Evolutionary conservation across 1,140 invertebrate genomes (phyloP).

Genomic region (Dinothrombium tinctorium): DNA sequence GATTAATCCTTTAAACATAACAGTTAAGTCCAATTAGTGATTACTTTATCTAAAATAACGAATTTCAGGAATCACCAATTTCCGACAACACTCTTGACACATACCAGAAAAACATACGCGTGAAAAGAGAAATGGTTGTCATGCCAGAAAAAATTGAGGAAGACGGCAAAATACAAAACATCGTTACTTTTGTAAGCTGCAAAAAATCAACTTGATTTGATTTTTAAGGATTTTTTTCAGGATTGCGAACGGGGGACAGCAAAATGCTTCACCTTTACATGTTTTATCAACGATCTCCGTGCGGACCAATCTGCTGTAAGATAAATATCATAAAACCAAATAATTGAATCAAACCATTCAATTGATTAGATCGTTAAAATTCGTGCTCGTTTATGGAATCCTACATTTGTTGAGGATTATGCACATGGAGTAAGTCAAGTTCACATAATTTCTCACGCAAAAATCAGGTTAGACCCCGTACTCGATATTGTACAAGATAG

Average conservation of each 20-base stretch:
- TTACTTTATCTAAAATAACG: background rate
- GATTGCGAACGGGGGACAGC: constrained; percentile 48
- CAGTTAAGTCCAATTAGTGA: constrained; percentile 20
- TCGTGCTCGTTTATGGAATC: constrained; percentile 44
- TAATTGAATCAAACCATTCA: background rate
- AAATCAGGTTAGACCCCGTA: constrained; percentile 38
- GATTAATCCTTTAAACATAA: constrained; percentile 42
- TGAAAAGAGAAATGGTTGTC: constrained; percentile 39
- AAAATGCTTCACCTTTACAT: constrained; percentile 60
- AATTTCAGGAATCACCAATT: background rate
- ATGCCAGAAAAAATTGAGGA: constrained; percentile 37
- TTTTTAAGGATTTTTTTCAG: constrained; percentile 24
- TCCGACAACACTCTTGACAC: too few species aligned
- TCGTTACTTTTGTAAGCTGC: constrained; percentile 43
- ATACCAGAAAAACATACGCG: constrained; percentile 10
- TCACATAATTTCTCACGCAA: constrained; percentile 46
- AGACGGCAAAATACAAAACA: constrained; percentile 39
- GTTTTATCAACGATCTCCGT: constrained; percentile 46
- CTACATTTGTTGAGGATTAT: constrained; percentile 33
- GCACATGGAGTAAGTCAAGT: constrained; percentile 41
- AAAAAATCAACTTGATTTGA: background rate
- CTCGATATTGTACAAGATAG: constrained; percentile 44
- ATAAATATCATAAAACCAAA: background rate
- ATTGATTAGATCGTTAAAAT: background rate
- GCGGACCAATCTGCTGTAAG: constrained; percentile 37